phyloP scores from a whole-genome alignment of 2,888 invertebrate genomes.

The Ophion obscuratus region DNA sequence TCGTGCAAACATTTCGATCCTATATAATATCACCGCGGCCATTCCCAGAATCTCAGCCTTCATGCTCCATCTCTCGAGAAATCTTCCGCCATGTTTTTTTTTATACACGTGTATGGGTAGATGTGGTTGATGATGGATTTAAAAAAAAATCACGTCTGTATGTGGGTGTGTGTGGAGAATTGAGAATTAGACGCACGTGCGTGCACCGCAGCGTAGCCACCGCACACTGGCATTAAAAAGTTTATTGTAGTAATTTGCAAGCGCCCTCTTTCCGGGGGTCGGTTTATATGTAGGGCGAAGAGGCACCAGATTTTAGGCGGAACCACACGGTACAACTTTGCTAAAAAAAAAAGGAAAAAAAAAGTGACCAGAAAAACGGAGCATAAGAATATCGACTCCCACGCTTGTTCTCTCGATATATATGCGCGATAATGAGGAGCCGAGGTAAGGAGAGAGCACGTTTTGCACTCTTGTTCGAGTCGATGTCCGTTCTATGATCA shows the following conservation, averaged over 20 bases:
- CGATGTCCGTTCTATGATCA: neutral
- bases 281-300: slow-evolving; percentile 16
- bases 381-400: slow-evolving; percentile 71
- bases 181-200: slow-evolving; percentile 69
- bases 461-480: slow-evolving; percentile 45
- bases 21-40: slow-evolving; percentile 21
- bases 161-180: neutral
- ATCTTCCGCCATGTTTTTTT: slow-evolving; percentile 17
- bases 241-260: slow-evolving; percentile 79
- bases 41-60: slow-evolving; percentile 39
- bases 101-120: neutral
- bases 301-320: slow-evolving; percentile 54
- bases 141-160: neutral
- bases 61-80: slow-evolving; percentile 22
- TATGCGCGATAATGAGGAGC: slow-evolving; percentile 52
- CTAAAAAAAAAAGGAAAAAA: neutral
- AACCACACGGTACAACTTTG: slow-evolving; percentile 31
- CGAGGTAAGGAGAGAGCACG: slow-evolving; percentile 68
- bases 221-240: slow-evolving; percentile 73
- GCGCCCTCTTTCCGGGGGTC: slow-evolving; percentile 63
- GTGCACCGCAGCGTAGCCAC: slow-evolving; percentile 64
- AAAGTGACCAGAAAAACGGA: slow-evolving; percentile 27
- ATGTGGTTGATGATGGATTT: neutral
- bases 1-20: slow-evolving; percentile 56
- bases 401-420: slow-evolving; percentile 68